These are phyloP conservation scores for Thamnophis elegans DNA, from an alignment of 2,797 vertebrate genomes.

Conservation along the genomic window DNA sequence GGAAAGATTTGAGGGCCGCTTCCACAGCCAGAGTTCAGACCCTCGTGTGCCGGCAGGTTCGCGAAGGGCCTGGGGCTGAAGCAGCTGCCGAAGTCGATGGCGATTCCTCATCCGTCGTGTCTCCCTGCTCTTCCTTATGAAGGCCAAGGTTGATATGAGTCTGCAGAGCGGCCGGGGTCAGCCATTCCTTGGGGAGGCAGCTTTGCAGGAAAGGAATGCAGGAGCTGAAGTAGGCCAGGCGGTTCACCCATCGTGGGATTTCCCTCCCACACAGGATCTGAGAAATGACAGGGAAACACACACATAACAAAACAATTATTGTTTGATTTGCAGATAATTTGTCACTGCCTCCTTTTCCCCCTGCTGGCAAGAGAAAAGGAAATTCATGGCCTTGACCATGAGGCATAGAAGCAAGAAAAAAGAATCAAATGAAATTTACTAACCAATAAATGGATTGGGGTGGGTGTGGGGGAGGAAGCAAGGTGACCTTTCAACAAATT, in stretches of 20 bases:
- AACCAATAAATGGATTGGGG: neutral
- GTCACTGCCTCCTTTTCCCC: rapidly evolving
- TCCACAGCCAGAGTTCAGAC: conserved; percentile 71
- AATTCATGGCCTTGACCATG: neutral
- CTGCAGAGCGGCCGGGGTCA: conserved; percentile 91
- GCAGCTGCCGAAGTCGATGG: conserved; percentile 76
- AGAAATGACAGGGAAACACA: conserved; percentile 4
- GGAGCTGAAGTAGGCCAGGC: conserved; percentile 93
- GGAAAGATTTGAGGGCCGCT: neutral
- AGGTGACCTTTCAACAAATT: neutral
- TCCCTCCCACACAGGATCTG: conserved; percentile 90
- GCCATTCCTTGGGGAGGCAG: conserved; percentile 91
- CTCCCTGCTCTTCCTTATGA: conserved; percentile 83
- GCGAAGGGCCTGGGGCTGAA: conserved; percentile 76
- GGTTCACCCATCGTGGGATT: conserved; percentile 93
- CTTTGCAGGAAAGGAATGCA: conserved; percentile 95
- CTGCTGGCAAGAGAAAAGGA: neutral
- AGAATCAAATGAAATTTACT: neutral
- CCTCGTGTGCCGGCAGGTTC: conserved; percentile 86
- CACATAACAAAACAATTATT: neutral
- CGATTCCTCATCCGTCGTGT: conserved; percentile 82
- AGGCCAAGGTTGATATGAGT: conserved; percentile 92
- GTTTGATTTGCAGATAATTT: neutral
- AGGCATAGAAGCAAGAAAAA: neutral
- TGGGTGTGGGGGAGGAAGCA: neutral